These are phyloP conservation scores for Osmerus mordax DNA, from an alignment of 2,113 vertebrate species.

Conservation along the genomic window DNA sequence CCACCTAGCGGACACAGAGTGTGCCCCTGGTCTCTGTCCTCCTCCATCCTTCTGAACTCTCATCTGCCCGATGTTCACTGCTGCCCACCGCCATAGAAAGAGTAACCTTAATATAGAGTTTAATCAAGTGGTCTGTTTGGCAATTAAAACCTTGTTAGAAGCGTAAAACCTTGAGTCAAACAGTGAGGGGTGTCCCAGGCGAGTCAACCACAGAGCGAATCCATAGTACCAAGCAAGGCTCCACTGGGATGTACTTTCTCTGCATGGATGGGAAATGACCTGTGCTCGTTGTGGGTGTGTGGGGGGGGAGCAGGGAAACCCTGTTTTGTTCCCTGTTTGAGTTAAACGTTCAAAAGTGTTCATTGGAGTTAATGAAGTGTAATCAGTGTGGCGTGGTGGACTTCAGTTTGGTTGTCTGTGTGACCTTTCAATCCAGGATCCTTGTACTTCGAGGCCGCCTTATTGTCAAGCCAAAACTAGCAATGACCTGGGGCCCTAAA, in stretches of 20 bases:
- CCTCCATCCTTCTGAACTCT: too few relatives aligned
- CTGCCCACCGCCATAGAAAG: constrained; percentile 39
- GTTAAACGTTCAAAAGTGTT: constrained; percentile 61
- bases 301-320: constrained; percentile 39
- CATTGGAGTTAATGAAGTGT: constrained; percentile 58
- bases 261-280: constrained; percentile 74
- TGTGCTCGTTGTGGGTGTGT: constrained; percentile 59
- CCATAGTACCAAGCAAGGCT: constrained; percentile 73
- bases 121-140: constrained; percentile 94
- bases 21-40: too few relatives aligned
- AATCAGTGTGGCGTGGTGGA: constrained; percentile 26
- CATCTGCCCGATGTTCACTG: not conserved
- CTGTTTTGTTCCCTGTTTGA: constrained; percentile 64
- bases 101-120: constrained; percentile 77
- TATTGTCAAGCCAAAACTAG: too few relatives aligned
- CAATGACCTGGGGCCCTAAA: too few relatives aligned
- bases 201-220: constrained; percentile 78
- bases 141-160: constrained; percentile 96
- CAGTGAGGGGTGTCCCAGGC: constrained; percentile 80
- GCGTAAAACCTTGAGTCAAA: constrained; percentile 89
- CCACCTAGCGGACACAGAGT: not conserved
- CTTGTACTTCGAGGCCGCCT: too few relatives aligned
- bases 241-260: constrained; percentile 67
- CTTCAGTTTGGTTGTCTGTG: not conserved
- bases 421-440: too few relatives aligned